Conservation (phyloP, 2,888 invertebrate genomes). For the Cheilosia urbana region DNA sequence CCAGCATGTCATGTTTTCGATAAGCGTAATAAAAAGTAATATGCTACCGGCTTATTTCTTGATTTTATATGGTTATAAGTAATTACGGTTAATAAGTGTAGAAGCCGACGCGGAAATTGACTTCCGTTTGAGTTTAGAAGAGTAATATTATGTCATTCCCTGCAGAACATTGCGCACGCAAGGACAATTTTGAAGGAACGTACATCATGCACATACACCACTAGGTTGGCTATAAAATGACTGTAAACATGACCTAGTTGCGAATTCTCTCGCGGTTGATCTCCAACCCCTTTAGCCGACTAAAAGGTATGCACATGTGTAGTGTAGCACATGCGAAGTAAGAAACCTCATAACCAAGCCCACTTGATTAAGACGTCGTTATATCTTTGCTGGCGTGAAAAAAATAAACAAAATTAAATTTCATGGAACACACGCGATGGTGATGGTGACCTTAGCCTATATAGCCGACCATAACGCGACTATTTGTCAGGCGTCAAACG, state of each 20-base stretch:
- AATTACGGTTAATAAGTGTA: conserved; percentile 36
- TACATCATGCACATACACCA: conserved; percentile 8
- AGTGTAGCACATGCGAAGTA: conserved; percentile 5
- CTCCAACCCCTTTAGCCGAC: not conserved
- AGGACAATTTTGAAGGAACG: conserved; percentile 30
- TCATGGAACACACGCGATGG: conserved; percentile 52
- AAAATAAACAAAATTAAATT: conserved; percentile 29
- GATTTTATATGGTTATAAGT: conserved; percentile 3
- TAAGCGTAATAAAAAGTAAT: conserved; percentile 17
- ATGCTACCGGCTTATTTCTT: conserved; percentile 6
- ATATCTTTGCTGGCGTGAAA: conserved; percentile 46
- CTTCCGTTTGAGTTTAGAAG: conserved; percentile 7
- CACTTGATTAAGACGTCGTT: conserved; percentile 46
- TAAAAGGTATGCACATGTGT: conserved; percentile 20
- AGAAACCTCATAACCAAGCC: conserved; percentile 45
- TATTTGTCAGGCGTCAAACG: conserved; percentile 65
- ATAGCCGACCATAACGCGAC: conserved; percentile 51
- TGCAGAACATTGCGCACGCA: conserved; percentile 1
- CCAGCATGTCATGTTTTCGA: conserved; percentile 35
- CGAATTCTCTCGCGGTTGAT: not conserved
- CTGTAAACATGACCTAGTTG: conserved; percentile 24
- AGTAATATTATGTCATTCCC: conserved; percentile 4
- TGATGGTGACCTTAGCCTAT: conserved; percentile 63
- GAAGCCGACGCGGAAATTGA: conserved; percentile 15
- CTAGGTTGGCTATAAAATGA: not conserved